Conservation (phyloP, 2,888 invertebrate genomes). For the Phengaris arion region DNA sequence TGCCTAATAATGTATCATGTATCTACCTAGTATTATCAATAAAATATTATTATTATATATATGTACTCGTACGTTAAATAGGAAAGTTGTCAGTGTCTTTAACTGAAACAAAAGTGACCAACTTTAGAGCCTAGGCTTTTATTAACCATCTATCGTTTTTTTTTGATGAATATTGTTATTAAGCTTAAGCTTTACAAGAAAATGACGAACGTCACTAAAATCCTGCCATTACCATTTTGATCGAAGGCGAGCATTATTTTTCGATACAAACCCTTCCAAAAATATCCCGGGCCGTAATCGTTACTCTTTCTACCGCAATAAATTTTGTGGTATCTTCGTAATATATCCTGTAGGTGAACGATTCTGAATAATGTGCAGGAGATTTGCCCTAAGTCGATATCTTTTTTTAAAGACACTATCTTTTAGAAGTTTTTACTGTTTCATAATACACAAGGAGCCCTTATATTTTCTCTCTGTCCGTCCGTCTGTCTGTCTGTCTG, state of each 20-base stretch:
- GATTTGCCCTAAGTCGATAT: constrained; percentile 27
- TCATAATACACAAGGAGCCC: no score
- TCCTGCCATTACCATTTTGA: constrained; percentile 20
- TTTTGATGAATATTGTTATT: no score
- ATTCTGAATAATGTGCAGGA: constrained; percentile 31
- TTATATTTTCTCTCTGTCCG: no score
- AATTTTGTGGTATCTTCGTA: constrained; percentile 30
- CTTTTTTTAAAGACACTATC: constrained; percentile 26
- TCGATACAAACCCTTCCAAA: constrained; percentile 26
- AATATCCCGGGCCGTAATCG: constrained; percentile 24
- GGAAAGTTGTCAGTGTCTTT: no score
- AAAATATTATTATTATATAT: no score
- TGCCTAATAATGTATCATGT: no score
- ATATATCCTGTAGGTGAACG: constrained; percentile 31
- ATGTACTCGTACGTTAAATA: no score
- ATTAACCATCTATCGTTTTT: no score
- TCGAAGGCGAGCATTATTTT: constrained; percentile 16
- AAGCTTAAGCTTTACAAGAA: background rate
- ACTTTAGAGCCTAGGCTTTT: no score
- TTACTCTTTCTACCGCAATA: constrained; percentile 32
- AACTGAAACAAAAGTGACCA: no score
- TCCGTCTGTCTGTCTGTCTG: no score
- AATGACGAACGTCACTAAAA: background rate
- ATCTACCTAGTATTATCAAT: no score
- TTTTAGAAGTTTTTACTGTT: background rate